Evolutionary conservation across 2,113 vertebrate species (phyloP).

Genomic region (Zosterops borbonicus): DNA sequence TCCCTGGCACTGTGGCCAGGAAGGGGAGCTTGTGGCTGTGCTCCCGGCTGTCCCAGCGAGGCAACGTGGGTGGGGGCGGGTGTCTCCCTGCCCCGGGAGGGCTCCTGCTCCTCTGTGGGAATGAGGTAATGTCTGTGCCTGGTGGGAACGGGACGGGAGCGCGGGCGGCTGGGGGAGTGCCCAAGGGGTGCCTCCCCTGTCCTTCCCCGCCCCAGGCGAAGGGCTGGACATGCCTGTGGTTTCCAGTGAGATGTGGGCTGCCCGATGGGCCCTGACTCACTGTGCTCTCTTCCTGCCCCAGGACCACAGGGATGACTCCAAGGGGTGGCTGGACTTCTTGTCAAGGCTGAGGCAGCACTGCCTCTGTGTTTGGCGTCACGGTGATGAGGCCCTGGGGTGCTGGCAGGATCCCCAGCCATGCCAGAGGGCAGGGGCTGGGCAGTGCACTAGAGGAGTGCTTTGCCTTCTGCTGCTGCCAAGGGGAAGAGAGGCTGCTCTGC

Average conservation of each 20-base stretch:
- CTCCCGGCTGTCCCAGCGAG: neutral
- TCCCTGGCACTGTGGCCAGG: neutral
- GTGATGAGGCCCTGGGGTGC: neutral
- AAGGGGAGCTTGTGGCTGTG: neutral
- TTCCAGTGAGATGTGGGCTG: neutral
- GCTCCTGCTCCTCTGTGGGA: neutral
- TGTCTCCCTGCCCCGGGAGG: conserved; percentile 5
- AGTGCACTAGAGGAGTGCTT: neutral
- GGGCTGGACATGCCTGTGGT: conserved; percentile 33
- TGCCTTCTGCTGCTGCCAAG: neutral
- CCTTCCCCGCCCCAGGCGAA: neutral
- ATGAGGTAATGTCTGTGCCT: conserved; percentile 68
- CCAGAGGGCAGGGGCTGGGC: neutral
- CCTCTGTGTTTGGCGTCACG: rapidly evolving
- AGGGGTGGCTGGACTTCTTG: neutral
- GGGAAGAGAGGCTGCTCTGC: conserved; percentile 23
- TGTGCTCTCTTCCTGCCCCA: neutral
- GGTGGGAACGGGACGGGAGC: neutral
- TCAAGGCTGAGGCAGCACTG: neutral
- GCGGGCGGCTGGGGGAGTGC: neutral
- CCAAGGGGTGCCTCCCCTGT: neutral
- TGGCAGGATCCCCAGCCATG: neutral
- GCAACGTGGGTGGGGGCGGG: neutral
- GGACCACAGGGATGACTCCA: neutral
- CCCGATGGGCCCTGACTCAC: neutral